Base-by-base conservation (phyloP, 1,140 invertebrate species). In the Heliconius nattereri region DNA sequence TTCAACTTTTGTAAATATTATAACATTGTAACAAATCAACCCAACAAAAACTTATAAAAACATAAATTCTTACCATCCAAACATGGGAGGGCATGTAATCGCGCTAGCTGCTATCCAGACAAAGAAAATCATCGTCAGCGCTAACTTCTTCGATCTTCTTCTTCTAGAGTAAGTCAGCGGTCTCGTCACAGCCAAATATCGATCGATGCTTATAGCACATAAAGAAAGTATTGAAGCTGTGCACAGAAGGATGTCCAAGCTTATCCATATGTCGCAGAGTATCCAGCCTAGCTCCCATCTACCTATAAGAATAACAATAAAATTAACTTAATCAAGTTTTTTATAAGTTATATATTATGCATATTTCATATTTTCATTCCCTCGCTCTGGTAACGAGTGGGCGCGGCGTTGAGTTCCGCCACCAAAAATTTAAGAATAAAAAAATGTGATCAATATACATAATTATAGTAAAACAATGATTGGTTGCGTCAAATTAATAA, bases 191-290 rank as follows among this genome's bases (percentile, higher is more conserved):
- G 98, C 97, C 75, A 97, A 95, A 92, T 98, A 98, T 72, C 98
- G 94, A 91, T 99, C 98, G 45, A 98, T 96, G 81, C 97, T 97
- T 87, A 98, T 98, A 87, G 98, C 96, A 95, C 97, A 97, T 88
- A 98, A 91, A 87, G 96, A 96, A 73, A 98, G 95, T 87, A 98
- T 96, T 84, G 97, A 96, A 79, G 98, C 96, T 3, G 98, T 99
- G 91, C 98, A 99, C 1, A 98, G 96, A 7, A 99, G 95, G 66
- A 99, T 97, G 89, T 99, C 98, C 87, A 98, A 95, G 1, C 98
- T 98, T 70, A 99, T 97, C 98, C 98, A 99, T 76, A 98, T 96
- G 86, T 98, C 97, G 90, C 98, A 98, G 23, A 98, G 94, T 7
- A 97, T 94, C 93, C 96, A 96, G n/a, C 97, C 97, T 3, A 98